These are phyloP conservation scores for Hydractinia symbiolongicarpus DNA, from an alignment of 30 jellyfish, hydroid and myxozoan genomes.

Conservation along the genomic window DNA sequence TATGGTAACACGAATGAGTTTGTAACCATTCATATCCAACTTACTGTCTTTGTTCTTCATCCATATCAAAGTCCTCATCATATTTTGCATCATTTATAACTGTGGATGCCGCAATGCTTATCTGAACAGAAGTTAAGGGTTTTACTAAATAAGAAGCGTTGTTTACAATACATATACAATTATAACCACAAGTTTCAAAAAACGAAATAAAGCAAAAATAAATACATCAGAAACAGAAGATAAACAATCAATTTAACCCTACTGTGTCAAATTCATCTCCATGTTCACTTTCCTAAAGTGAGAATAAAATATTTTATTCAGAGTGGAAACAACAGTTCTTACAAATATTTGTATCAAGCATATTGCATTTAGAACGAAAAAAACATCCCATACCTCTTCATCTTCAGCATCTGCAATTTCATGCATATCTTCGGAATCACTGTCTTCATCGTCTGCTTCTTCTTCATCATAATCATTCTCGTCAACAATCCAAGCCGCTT, in stretches of 20 bases:
- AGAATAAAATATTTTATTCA: not conserved
- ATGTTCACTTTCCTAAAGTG: constrained; percentile 12
- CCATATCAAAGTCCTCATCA: constrained; percentile 81
- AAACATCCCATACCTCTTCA: constrained; percentile 18
- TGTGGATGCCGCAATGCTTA: constrained; percentile 47
- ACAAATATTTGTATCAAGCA: too few species aligned
- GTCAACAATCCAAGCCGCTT: constrained; percentile 86
- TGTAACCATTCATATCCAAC: not conserved
- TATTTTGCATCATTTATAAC: constrained; percentile 61
- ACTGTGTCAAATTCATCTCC: constrained; percentile 48
- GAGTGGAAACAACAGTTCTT: too few species aligned
- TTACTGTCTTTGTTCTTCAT: constrained; percentile 67
- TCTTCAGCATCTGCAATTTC: constrained; percentile 25
- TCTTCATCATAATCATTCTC: constrained; percentile 52
- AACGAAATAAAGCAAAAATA: not conserved
- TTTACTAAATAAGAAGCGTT: too few species aligned
- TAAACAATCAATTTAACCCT: not conserved
- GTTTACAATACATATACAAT: too few species aligned
- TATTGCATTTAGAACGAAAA: too few species aligned
- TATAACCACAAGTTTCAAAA: not conserved
- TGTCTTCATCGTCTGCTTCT: constrained; percentile 28
- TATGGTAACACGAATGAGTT: too few species aligned
- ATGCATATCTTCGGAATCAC: constrained; percentile 39
- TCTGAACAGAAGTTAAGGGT: constrained; percentile 4
- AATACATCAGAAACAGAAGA: not conserved